Percentiles rank a stretch among this genome's conserved stretches.
Conservation (phyloP, 1,140 invertebrate species). For the Sycobia sp. region DNA sequence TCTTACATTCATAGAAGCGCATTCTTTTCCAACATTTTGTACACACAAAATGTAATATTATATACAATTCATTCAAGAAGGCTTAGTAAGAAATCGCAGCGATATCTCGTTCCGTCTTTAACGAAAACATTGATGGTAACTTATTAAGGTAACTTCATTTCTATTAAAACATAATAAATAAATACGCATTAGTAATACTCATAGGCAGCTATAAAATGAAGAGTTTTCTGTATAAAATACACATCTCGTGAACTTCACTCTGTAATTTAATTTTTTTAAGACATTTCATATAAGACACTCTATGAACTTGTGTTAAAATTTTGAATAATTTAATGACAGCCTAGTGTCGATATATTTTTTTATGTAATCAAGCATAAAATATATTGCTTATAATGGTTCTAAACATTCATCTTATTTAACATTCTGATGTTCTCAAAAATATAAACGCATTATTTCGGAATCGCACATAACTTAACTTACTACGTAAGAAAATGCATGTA, state of each 20-base stretch:
- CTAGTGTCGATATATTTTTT: background rate
- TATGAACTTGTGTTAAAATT: conserved; percentile 5
- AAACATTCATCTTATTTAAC: background rate
- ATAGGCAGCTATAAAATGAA: conserved; percentile 31
- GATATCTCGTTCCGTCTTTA: conserved; percentile 14
- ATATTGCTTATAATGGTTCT: conserved; percentile 1
- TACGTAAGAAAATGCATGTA: conserved; percentile 47
- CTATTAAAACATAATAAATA: conserved; percentile 51
- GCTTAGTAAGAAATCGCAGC: conserved; percentile 14
- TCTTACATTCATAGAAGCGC: conserved; percentile 22
- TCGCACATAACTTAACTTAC: conserved; percentile 47
- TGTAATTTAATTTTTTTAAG: conserved; percentile 15
- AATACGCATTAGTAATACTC: conserved; percentile 43
- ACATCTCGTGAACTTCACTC: background rate
- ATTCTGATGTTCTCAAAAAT: conserved; percentile 16
- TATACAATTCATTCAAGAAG: conserved; percentile 26
- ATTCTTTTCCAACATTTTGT: conserved; percentile 27
- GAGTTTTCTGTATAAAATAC: background rate
- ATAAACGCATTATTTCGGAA: conserved; percentile 9
- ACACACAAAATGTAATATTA: conserved; percentile 20
- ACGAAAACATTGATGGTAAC: conserved; percentile 36
- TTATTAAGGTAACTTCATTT: conserved; percentile 37
- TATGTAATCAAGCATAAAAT: conserved; percentile 9
- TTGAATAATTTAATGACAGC: conserved; percentile 1
- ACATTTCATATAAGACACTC: background rate